Evolutionary conservation across 2,113 vertebrate genomes (phyloP).

Genomic region (Pseudopipra pipra): DNA sequence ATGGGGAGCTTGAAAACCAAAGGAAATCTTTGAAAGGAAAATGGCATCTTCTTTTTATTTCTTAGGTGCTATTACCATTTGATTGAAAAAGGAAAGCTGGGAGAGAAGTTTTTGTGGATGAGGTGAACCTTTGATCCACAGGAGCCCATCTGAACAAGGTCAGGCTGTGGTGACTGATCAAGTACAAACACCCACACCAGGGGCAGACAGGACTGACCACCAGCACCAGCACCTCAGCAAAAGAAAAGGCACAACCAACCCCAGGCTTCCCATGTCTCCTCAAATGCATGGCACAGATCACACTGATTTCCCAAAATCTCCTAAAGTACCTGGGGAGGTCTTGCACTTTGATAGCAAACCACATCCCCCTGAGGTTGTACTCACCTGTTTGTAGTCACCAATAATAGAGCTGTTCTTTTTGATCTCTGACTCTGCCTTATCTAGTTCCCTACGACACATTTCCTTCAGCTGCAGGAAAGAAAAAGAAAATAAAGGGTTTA

Average conservation of each 20-base stretch:
- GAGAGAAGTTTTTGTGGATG: background rate
- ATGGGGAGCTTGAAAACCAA: background rate
- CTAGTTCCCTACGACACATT: slow-evolving; percentile 95
- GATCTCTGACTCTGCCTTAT: slow-evolving; percentile 96
- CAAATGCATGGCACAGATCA: background rate
- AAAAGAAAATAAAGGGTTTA: background rate
- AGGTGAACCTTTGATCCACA: background rate
- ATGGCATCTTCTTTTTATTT: background rate
- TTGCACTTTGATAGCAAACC: background rate
- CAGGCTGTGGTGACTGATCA: background rate
- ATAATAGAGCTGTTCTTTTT: slow-evolving; percentile 98
- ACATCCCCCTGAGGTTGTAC: background rate
- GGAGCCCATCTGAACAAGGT: background rate
- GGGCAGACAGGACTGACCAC: background rate
- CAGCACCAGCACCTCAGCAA: background rate
- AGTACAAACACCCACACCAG: background rate
- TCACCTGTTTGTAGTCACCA: slow-evolving; percentile 97
- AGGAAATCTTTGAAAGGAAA: background rate
- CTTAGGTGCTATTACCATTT: background rate
- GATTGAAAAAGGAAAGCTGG: background rate
- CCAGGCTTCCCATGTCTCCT: background rate
- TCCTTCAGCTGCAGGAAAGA: slow-evolving; percentile 86
- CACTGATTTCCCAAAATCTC: background rate
- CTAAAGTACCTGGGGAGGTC: background rate
- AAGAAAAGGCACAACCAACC: background rate